A percentile compares a stretch with the other conserved stretches of the same genome.
These are phyloP conservation scores for Coracopsis vasa DNA, from an alignment of 2,113 vertebrate species.

Conservation along the genomic window DNA sequence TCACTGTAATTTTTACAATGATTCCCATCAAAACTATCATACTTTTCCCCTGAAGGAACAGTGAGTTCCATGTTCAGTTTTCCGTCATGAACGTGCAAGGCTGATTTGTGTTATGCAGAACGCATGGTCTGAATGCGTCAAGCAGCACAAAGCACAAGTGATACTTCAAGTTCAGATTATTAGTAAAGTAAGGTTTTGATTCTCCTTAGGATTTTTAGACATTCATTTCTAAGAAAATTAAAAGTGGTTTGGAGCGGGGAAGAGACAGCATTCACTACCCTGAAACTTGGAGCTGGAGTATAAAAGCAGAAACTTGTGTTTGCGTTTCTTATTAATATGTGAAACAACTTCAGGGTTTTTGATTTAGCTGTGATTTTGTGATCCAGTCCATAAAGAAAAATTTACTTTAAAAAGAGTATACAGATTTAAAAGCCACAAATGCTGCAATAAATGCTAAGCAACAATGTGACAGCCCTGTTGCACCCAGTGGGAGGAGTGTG, in stretches of 20 bases:
- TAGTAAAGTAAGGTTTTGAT: neutral
- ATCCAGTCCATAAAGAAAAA: neutral
- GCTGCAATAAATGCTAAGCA: neutral
- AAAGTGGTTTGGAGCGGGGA: neutral
- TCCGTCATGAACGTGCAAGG: neutral
- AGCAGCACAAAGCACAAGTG: neutral
- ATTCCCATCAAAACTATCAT: neutral
- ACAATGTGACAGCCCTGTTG: neutral
- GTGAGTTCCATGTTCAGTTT: fast-evolving
- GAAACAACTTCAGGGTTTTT: neutral
- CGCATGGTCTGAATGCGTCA: fast-evolving
- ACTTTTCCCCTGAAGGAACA: neutral
- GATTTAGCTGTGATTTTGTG: neutral
- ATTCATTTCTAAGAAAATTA: neutral
- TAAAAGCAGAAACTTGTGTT: neutral
- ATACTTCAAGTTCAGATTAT: too few relatives aligned
- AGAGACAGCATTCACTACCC: neutral
- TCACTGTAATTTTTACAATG: neutral
- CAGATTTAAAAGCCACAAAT: neutral
- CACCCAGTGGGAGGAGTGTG: fast-evolving
- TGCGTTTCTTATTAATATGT: neutral
- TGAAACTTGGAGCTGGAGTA: neutral
- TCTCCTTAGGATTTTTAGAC: neutral
- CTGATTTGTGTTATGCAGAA: neutral
- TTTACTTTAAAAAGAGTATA: neutral